These are phyloP conservation scores for Chromis chromis DNA, from an alignment of 2,797 vertebrate species.

Conservation along the genomic window DNA sequence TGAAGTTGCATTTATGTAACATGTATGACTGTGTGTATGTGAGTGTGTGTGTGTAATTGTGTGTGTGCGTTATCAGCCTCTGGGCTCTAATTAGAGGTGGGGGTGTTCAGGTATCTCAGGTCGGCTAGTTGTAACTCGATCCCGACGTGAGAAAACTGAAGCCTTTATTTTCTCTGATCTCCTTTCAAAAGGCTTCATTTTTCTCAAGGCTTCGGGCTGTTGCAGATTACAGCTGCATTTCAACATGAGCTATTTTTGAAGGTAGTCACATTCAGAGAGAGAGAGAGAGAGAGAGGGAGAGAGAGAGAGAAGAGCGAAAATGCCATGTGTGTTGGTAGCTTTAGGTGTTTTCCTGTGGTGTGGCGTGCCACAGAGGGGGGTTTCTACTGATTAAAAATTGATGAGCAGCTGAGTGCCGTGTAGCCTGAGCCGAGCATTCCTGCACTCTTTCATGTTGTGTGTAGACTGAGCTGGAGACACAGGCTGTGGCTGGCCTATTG, in stretches of 20 bases:
- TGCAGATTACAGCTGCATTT: conserved; percentile 44
- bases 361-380: conserved; percentile 56
- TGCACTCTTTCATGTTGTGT: conserved; percentile 65
- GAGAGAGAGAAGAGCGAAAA: conserved; percentile 14
- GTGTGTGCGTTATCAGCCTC: conserved; percentile 28
- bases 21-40: conserved; percentile 22
- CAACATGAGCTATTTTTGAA: conserved; percentile 48
- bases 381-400: conserved; percentile 80
- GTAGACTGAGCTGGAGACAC: conserved; percentile 33
- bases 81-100: conserved; percentile 64
- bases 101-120: conserved; percentile 64
- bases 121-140: conserved; percentile 57
- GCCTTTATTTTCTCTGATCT: conserved; percentile 33
- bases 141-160: conserved; percentile 30
- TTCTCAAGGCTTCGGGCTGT: conserved; percentile 31
- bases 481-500: conserved; percentile 56
- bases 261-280: conserved; percentile 11
- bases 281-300: conserved; percentile 8
- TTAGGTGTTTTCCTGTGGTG: conserved; percentile 70
- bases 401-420: conserved; percentile 75
- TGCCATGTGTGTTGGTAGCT: conserved; percentile 42
- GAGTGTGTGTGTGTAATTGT: conserved; percentile 12
- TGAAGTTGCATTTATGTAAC: conserved; percentile 33
- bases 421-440: conserved; percentile 76
- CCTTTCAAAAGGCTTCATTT: neutral